Evolutionary conservation across 2,797 vertebrate species (phyloP).

Genomic region (Acanthurus leucopareius): DNA sequence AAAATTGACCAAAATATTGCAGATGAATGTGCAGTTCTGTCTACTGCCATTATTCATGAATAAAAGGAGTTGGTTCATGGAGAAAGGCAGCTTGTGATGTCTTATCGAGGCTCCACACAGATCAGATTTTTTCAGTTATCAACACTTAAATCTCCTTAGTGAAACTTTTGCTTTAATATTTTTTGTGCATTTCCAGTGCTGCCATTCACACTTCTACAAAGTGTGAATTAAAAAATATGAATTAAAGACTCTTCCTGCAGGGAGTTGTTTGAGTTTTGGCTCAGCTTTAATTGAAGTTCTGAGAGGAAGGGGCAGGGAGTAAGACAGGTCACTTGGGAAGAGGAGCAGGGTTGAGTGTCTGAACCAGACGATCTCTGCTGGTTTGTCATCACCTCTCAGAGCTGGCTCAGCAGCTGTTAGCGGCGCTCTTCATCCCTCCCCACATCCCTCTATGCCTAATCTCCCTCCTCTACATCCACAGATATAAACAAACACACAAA

Average conservation of each 20-base stretch:
- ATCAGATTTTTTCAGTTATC: too few species aligned
- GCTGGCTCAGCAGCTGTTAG: conserved; percentile 19
- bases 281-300: background rate
- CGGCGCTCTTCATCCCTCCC: background rate
- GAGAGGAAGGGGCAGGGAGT: background rate
- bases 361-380: conserved; percentile 1
- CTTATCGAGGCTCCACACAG: too few species aligned
- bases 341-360: background rate
- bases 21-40: too few species aligned
- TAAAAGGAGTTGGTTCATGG: too few species aligned
- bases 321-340: background rate
- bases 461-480: background rate
- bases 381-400: background rate
- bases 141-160: too few species aligned
- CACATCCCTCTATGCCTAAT: background rate
- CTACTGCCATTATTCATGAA: too few species aligned
- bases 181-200: too few species aligned
- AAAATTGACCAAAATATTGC: too few species aligned
- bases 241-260: background rate
- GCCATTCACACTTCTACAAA: too few species aligned
- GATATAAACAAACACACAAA: conserved; percentile 31
- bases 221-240: too few species aligned
- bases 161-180: too few species aligned
- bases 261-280: background rate
- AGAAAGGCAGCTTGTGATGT: too few species aligned